Evolutionary conservation across 2,113 vertebrate species (phyloP).

Genomic region (Camelus dromedarius): DNA sequence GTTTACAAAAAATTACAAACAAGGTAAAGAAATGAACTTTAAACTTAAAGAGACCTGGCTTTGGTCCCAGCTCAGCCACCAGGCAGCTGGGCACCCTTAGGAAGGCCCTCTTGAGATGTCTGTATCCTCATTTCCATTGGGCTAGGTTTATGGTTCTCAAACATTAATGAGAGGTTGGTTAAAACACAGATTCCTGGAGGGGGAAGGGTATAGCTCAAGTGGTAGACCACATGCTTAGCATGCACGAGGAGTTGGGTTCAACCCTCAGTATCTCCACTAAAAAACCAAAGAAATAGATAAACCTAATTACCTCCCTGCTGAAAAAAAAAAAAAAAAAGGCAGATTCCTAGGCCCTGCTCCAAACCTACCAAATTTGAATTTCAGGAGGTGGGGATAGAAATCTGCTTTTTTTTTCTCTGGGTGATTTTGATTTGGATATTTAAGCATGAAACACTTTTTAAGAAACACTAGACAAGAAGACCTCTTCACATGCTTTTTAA

Average conservation of each 20-base stretch:
- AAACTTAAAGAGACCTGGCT: background rate
- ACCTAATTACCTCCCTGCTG: too few species aligned
- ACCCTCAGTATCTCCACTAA: too few species aligned
- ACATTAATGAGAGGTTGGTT: background rate
- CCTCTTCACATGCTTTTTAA: background rate
- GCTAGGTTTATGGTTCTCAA: background rate
- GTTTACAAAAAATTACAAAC: slow-evolving; percentile 9
- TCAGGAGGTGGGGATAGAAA: background rate
- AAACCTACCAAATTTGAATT: background rate
- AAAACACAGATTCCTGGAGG: background rate
- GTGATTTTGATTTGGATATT: slow-evolving; percentile 15
- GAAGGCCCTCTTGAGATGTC: background rate
- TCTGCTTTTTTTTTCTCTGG: background rate
- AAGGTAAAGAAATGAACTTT: slow-evolving; percentile 1
- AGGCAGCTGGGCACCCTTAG: background rate
- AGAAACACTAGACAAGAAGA: slow-evolving; percentile 16
- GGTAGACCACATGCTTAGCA: too few species aligned
- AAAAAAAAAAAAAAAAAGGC: background rate
- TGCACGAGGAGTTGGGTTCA: too few species aligned
- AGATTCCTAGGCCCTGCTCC: background rate
- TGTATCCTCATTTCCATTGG: background rate
- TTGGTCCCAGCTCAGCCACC: background rate
- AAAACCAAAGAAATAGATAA: too few species aligned
- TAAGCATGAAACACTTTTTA: background rate
- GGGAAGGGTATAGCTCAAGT: too few species aligned